Percentiles rank a stretch among this genome's conserved stretches.
Evolutionary conservation across 2,888 invertebrate species (phyloP).

Genomic region (Machimus atricapillus): DNA sequence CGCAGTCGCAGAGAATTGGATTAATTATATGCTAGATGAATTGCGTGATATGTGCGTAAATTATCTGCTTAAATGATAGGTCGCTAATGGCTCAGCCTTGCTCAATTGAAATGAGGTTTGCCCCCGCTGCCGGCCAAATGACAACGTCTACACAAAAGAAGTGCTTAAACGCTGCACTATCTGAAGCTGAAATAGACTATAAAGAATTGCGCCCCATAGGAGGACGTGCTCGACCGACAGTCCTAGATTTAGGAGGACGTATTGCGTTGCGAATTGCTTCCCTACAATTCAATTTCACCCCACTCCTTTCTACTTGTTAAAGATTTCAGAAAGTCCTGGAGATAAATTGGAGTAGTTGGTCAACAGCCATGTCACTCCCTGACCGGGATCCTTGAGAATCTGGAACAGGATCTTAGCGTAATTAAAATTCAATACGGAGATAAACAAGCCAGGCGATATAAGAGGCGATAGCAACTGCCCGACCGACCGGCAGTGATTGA

Average conservation of each 20-base stretch:
- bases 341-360: neutral
- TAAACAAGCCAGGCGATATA: neutral
- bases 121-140: too few relatives aligned
- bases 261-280: neutral
- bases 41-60: neutral
- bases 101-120: neutral
- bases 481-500: neutral
- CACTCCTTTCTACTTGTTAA: neutral
- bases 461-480: neutral
- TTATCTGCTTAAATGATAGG: neutral
- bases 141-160: neutral
- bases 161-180: neutral
- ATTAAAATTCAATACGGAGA: neutral
- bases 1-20: neutral
- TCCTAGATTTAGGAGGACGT: neutral
- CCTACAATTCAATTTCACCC: neutral
- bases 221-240: neutral
- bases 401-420: neutral
- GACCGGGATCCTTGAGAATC: neutral
- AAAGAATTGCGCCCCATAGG: neutral
- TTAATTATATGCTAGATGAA: neutral
- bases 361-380: neutral
- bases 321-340: neutral
- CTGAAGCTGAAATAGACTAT: neutral
- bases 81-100: neutral